Evolutionary conservation across 2,113 vertebrate genomes (phyloP), one percentile per base, ranked within the genome.

Genomic region (Sula dactylatra): DNA sequence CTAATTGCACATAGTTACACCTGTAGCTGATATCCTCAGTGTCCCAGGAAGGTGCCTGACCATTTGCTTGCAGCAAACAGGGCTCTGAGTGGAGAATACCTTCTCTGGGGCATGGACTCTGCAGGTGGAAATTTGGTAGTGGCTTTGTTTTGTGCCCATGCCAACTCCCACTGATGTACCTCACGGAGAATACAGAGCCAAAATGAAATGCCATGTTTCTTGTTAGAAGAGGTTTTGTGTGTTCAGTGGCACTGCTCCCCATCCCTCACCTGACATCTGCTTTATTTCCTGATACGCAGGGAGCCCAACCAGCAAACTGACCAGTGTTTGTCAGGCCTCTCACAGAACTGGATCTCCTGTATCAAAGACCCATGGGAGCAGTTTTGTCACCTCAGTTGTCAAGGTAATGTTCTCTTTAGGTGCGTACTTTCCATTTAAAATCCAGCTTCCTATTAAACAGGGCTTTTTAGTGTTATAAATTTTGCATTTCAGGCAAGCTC

Each of bases 281-380:
- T 94, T 92, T 95, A 8, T 97, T 83, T 97, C 94, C 76, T 20
- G 16, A 71, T 88, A 49, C 4, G 0, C 96, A 99, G 99, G 99
- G 96, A 99, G 99, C 97, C 99, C 99, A 16, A 98, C 99, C n/a
- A 97, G 98, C 97, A 99, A 99, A 96, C 98, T 98, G 90, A 97
- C 98, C 69, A 93, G 73, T 40, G 93, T 96, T 50, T 98, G 98
- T 78, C 99, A 98, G 93, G 85, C 96, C 61, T 97, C 98, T 79
- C 98, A 99, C 11, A 99, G 99, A 67, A 91, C 99, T 55, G 98
- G 96, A 58, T 99, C 99, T 78, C 99, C 99, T 27, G 97, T 99
- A 31, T 99, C 99, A 71, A 99, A 99, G 98, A 98, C 99, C 94
- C 99, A 99, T 55, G 98, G 99, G 34, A 99, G 98, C 96, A 98